Evolutionary conservation across 2,888 invertebrate species (phyloP), one percentile per base, ranked within the genome.

Genomic region (Netelia melanura): DNA sequence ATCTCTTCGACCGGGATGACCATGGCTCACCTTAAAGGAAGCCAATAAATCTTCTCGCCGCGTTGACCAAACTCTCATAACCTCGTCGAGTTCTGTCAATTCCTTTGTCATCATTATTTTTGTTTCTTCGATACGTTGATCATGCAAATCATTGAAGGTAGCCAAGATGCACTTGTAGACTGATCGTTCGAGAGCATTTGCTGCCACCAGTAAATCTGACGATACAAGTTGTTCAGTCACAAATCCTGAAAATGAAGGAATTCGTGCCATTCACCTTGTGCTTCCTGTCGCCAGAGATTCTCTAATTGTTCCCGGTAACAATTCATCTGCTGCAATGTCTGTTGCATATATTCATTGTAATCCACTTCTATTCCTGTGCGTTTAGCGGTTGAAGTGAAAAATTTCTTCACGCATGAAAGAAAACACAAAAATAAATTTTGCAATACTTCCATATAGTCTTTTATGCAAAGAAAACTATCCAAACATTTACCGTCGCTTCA

Each of bases 201-300:
- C 25, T 6, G 83, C 74, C 21, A 48, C 21, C 44, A 86, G 38
- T 17, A 86, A 17, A 71, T 77, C 83, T 85, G 30, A 30, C 38
- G 38, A 72, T 9, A 23, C 52, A 52, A 54, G 48, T 64, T 54
- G 25, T 6, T 21, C 10, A 17, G 61, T 70, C 54, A 58, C 1
- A 71, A 38, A 52, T 58, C 21, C 11, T 11, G 38, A 71, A 56
- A 71, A 71, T 25, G 10, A 3, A n/a, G 25, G 25, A 23, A 43
- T 71, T 58, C 43, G 10, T 52, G 64, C 61, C 44, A 52, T 25
- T 67, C 71, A 56, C 85, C 86, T 85, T 68, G 23, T n/a, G 78
- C 79, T 85, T 86, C 85, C 25, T 77, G 58, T n/a, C 56, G 76
- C 85, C 86, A 85, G 58, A 85, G 64, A 70, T 70, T 52, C 67